A percentile compares a stretch with the other conserved stretches of the same genome.
These are phyloP conservation scores for Altica lythri DNA, from an alignment of 2,888 invertebrate species.

Conservation along the genomic window DNA sequence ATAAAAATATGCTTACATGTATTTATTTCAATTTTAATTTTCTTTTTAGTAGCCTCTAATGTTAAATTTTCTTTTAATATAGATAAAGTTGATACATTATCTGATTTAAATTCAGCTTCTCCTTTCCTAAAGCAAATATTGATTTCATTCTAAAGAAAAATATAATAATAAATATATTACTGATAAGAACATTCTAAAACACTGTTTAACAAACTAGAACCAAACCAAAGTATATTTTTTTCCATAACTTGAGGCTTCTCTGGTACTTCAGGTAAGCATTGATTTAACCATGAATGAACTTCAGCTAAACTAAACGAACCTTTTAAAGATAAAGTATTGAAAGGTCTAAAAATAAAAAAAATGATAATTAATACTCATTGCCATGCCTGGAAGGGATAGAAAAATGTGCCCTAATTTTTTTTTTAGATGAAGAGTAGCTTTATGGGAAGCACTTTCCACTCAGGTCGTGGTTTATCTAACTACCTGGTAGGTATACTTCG, in stretches of 20 bases:
- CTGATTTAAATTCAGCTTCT: slow-evolving; percentile 80
- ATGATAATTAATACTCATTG: too few relatives aligned
- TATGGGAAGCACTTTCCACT: too few relatives aligned
- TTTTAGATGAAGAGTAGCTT: too few relatives aligned
- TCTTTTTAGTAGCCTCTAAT: slow-evolving; percentile 65
- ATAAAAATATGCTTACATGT: too few relatives aligned
- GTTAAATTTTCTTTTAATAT: slow-evolving; percentile 86
- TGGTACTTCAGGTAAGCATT: slow-evolving; percentile 85
- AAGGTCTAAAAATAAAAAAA: slow-evolving; percentile 61
- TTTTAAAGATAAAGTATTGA: slow-evolving; percentile 67
- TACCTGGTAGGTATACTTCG: too few relatives aligned
- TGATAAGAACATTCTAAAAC: slow-evolving; percentile 79
- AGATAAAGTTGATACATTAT: slow-evolving; percentile 89
- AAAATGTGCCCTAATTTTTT: too few relatives aligned
- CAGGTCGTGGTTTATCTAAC: too few relatives aligned
- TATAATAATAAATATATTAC: slow-evolving; percentile 59
- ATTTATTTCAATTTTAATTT: slow-evolving; percentile 68
- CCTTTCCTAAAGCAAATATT: slow-evolving; percentile 68
- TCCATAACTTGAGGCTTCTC: slow-evolving; percentile 72
- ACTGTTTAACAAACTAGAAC: slow-evolving; percentile 78
- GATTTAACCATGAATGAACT: slow-evolving; percentile 90
- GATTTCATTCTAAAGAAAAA: neutral
- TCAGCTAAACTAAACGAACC: slow-evolving; percentile 85
- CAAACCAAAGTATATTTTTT: slow-evolving; percentile 65
- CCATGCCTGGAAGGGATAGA: too few relatives aligned